Percentiles rank a stretch among this genome's conserved stretches.
These are phyloP conservation scores for Agriopis marginaria DNA, from an alignment of 2,888 invertebrate species.

Conservation along the genomic window DNA sequence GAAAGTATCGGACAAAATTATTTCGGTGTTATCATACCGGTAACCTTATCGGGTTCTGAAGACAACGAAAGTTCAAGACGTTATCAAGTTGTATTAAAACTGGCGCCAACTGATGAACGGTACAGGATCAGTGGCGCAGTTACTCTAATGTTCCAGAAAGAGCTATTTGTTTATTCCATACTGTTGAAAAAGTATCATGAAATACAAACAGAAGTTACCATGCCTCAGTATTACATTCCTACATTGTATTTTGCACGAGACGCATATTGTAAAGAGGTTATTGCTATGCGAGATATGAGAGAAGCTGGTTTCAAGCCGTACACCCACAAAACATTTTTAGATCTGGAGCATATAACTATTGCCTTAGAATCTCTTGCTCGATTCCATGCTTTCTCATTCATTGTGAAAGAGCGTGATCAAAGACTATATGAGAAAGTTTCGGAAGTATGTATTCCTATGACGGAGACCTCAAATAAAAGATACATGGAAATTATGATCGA, in stretches of 20 bases:
- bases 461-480: slow-evolving; percentile 62
- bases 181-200: slow-evolving; percentile 61
- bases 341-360: slow-evolving; percentile 64
- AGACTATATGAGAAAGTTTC: slow-evolving; percentile 58
- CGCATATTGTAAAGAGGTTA: slow-evolving; percentile 69
- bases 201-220: slow-evolving; percentile 48
- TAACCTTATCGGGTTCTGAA: slow-evolving; percentile 56
- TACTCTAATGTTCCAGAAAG: slow-evolving; percentile 69
- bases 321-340: slow-evolving; percentile 60
- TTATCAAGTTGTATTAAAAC: slow-evolving; percentile 67
- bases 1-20: slow-evolving; percentile 74
- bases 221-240: slow-evolving; percentile 59
- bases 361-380: slow-evolving; percentile 68
- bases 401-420: slow-evolving; percentile 56
- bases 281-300: slow-evolving; percentile 74
- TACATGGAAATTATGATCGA: slow-evolving; percentile 70
- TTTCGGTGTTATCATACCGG: slow-evolving; percentile 73
- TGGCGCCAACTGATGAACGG: slow-evolving; percentile 74
- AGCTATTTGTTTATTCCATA: slow-evolving; percentile 71
- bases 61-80: slow-evolving; percentile 30
- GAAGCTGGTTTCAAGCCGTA: slow-evolving; percentile 63
- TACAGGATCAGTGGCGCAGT: slow-evolving; percentile 76
- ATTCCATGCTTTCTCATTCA: slow-evolving; percentile 75
- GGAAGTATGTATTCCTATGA: slow-evolving; percentile 66
- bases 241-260: slow-evolving; percentile 65